A percentile compares a stretch with the other conserved stretches of the same genome.
Conservation (phyloP, 2,113 vertebrate species). For the Oryzias celebensis region DNA sequence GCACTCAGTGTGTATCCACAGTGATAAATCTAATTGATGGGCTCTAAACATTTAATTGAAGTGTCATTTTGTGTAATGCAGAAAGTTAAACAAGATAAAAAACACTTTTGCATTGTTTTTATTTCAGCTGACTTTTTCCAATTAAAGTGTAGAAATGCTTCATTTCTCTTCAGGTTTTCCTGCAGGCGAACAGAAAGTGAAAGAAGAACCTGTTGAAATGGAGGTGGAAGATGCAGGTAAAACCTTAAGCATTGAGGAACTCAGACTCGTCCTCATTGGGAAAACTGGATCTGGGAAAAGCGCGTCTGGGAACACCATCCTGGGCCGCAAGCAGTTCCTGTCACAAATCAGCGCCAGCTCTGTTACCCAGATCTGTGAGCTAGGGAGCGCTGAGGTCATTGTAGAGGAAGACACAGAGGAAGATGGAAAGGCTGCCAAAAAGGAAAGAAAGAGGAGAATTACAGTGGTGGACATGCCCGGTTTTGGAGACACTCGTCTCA, state of each 20-base stretch:
- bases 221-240: constrained; percentile 25
- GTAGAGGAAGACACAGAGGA: constrained; percentile 28
- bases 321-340: constrained; percentile 67
- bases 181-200: constrained; percentile 7
- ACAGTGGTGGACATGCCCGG: constrained; percentile 77
- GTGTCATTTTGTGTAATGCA: no score
- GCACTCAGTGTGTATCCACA: no score
- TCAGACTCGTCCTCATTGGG: constrained; percentile 76
- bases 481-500: constrained; percentile 76
- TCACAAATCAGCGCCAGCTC: constrained; percentile 72
- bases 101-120: no score
- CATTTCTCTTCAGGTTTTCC: constrained; percentile 9
- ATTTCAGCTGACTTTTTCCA: no score
- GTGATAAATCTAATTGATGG: no score
- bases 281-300: constrained; percentile 79
- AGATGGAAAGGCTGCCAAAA: neutral
- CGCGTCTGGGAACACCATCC: constrained; percentile 78
- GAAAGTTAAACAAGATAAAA: no score
- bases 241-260: constrained; percentile 44
- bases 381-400: constrained; percentile 36
- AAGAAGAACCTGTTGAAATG: constrained; percentile 7
- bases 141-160: no score
- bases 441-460: constrained; percentile 42
- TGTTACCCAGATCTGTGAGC: constrained; percentile 68
- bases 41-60: no score